Conservation (phyloP, 2,797 vertebrate species). For the Apodemus agrarius region DNA sequence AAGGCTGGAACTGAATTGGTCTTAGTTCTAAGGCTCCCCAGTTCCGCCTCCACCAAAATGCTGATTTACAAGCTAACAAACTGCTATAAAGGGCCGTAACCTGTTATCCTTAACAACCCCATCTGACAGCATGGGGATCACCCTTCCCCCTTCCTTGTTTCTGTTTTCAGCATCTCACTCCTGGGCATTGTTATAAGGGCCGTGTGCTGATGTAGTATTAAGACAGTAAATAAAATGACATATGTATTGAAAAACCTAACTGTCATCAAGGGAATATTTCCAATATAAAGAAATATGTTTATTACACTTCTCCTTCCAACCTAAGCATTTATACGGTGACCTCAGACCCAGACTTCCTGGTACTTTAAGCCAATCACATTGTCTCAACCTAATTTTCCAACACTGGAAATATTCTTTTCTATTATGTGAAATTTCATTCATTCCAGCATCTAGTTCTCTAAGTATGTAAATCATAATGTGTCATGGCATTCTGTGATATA, state of each 20-base stretch:
- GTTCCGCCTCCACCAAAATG: neutral
- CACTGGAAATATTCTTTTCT: neutral
- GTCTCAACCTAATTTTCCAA: neutral
- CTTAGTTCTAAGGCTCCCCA: neutral
- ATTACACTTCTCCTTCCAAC: slow-evolving; percentile 22
- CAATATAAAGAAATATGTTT: slow-evolving; percentile 55
- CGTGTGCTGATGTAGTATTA: slow-evolving; percentile 26
- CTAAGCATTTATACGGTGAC: slow-evolving; percentile 37
- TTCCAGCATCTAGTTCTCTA: neutral
- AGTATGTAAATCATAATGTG: neutral
- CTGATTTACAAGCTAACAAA: neutral
- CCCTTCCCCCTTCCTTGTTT: neutral
- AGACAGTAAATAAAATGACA: slow-evolving; percentile 54
- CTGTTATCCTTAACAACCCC: neutral
- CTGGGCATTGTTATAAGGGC: neutral
- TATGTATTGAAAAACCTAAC: slow-evolving; percentile 48
- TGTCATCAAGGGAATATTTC: slow-evolving; percentile 36
- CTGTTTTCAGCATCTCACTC: slow-evolving; percentile 3
- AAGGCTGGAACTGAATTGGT: neutral
- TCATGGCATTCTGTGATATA: neutral
- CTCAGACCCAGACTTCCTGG: neutral
- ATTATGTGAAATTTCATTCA: slow-evolving; percentile 13
- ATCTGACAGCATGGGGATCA: neutral
- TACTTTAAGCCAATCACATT: neutral
- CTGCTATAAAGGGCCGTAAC: neutral